Conservation (phyloP, 2,113 vertebrate species). For the Polypterus senegalus region DNA sequence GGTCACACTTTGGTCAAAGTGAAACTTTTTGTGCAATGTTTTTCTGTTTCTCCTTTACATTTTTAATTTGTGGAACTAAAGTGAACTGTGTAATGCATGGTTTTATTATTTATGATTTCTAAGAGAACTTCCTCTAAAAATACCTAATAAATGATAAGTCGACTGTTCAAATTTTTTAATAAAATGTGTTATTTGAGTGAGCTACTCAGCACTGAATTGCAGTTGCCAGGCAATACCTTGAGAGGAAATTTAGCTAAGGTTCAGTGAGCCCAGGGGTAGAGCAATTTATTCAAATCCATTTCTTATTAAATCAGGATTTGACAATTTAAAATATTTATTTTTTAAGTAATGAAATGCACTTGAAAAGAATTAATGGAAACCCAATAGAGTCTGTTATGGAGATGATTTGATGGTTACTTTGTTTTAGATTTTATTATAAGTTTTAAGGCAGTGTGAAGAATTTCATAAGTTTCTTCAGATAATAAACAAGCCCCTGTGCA, state of each 20-base stretch:
- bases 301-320: slow-evolving; percentile 42
- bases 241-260: slow-evolving; percentile 40
- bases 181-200: slow-evolving; percentile 23
- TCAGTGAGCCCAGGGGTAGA: slow-evolving; percentile 33
- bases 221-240: slow-evolving; percentile 34
- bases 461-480: no score
- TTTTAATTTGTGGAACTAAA: no score
- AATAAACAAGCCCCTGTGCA: no score
- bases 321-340: slow-evolving; percentile 24
- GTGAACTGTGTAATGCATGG: no score
- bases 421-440: no score
- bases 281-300: slow-evolving; percentile 48
- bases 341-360: slow-evolving; percentile 35
- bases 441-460: no score
- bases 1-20: no score
- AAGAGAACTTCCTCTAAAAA: neutral
- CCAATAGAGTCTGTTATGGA: slow-evolving; percentile 18
- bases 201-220: slow-evolving; percentile 28
- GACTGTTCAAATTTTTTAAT: neutral
- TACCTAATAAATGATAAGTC: neutral
- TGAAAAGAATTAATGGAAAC: slow-evolving; percentile 40
- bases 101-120: no score
- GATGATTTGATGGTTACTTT: no score
- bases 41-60: no score
- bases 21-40: no score